Base-by-base conservation (phyloP, 2,113 vertebrate species). In the Chamaetylas fuelleborni region DNA sequence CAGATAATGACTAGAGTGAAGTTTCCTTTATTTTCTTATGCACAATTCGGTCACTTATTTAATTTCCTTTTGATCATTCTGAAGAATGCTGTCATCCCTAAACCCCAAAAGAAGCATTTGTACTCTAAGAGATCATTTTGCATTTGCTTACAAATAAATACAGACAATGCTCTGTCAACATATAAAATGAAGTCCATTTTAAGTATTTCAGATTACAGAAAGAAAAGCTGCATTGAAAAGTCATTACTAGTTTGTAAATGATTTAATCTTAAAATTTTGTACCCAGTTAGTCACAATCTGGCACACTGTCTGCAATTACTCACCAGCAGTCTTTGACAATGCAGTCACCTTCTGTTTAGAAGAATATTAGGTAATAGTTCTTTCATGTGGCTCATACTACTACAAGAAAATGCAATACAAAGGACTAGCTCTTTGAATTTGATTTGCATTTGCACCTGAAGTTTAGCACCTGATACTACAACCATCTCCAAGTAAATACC, bases 321-420 rank as follows among this genome's bases (percentile, higher is more conserved):
- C 96, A 98, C 66, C 61, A 95, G 94, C 92, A 79, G 86, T 94
- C 96, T 97, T 96, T 97, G 97, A 97, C 91, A 97, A 97, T 97
- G 95, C 88, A 96, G 88, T 97, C 97, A 97, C 96, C 95, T 96
- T 97, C 88, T 97, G 93, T 94, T 93, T 91, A 85, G 67, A 93
- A 95, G 91, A 92, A 89, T 81, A 95, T 97, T 95, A 90, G 95
- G 97, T 97, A 98, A 98, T 96, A 95, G 89, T 82, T 96, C 97
- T 98, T 98, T 97, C 94, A 98, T 92, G 95, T 91, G 94, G 95
- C 96, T 96, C 89, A 92, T 67, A 88, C 93, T 95, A 97, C 94
- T 74, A 95, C 89, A 87, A 92, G 53, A 90, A 97, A 95, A 95
- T 40, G 84, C 83, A 97, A 97, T 91, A 97, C 97, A 97, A 97